phyloP scores from a whole-genome alignment of 2,797 vertebrate genomes.

The Parauchenoglanis ngamensis region DNA sequence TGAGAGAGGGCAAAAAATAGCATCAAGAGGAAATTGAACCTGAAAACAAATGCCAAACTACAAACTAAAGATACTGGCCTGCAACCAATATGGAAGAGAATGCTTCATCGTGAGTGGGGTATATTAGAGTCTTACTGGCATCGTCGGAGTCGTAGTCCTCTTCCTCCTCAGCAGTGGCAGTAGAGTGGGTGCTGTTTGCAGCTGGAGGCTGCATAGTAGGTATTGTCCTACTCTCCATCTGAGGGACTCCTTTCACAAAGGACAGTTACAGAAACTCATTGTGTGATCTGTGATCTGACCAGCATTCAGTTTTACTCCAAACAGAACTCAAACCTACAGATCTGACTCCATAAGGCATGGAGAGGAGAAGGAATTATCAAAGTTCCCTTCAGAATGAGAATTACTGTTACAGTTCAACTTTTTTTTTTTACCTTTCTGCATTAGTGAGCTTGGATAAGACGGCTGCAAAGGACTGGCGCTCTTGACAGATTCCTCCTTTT shows the following conservation, averaged over 20 bases:
- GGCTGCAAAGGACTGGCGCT: conserved; percentile 67
- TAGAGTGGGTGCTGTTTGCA: conserved; percentile 57
- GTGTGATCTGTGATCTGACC: background rate
- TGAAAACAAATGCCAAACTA: conserved; percentile 35
- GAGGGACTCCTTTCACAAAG: conserved; percentile 15
- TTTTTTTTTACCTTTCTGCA: conserved; percentile 67
- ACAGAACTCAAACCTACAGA: background rate
- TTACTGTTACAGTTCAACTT: background rate
- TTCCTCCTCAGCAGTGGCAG: conserved; percentile 70
- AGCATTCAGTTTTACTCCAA: background rate
- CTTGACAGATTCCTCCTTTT: conserved; percentile 71
- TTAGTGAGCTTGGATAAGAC: conserved; percentile 54
- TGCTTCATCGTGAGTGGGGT: conserved; percentile 24
- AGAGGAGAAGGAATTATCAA: background rate
- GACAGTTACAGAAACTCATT: conserved; percentile 25
- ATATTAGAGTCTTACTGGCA: conserved; percentile 75
- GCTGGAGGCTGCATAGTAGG: conserved; percentile 44
- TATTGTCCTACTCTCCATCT: conserved; percentile 40
- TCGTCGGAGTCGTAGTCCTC: conserved; percentile 92
- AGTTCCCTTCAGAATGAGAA: background rate
- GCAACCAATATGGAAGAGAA: background rate
- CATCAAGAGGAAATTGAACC: background rate
- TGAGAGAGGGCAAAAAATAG: conserved; percentile 53
- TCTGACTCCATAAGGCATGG: background rate
- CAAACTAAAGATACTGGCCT: conserved; percentile 23